A percentile compares a stretch with the other conserved stretches of the same genome.
phyloP scores from a whole-genome alignment of 1,140 invertebrate genomes.

The Eumeta japonica region DNA sequence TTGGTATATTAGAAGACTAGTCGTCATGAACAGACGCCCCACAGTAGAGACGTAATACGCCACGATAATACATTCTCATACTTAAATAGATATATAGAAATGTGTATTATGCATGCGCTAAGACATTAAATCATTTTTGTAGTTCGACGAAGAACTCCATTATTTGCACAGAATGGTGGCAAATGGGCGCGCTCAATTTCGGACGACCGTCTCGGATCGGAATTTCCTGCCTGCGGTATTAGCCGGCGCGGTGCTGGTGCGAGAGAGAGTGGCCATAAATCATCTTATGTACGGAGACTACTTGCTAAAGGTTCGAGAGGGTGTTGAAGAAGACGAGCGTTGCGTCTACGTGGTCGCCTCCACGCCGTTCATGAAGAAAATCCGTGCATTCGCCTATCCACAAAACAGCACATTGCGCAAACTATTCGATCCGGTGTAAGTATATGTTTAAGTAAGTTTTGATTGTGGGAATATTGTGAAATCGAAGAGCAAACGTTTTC shows the following conservation, averaged over 20 bases:
- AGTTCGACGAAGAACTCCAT: slow-evolving; percentile 40
- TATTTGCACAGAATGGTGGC: slow-evolving; percentile 40
- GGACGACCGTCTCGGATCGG: slow-evolving; percentile 22
- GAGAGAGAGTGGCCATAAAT: slow-evolving; percentile 65
- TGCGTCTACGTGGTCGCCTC: slow-evolving; percentile 74
- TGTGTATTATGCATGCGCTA: too few relatives aligned
- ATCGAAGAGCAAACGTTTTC: slow-evolving; percentile 1
- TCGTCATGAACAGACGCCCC: too few relatives aligned
- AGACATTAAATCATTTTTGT: slow-evolving; percentile 10
- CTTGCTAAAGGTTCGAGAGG: slow-evolving; percentile 59
- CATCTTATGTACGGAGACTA: slow-evolving; percentile 70
- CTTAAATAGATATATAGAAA: too few relatives aligned
- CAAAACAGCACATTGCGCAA: slow-evolving; percentile 58
- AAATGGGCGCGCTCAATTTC: slow-evolving; percentile 36
- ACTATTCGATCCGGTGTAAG: slow-evolving; percentile 70
- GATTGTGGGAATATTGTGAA: background rate
- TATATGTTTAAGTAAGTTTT: slow-evolving; percentile 14
- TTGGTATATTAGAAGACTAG: too few relatives aligned
- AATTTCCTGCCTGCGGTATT: slow-evolving; percentile 50
- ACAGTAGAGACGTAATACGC: too few relatives aligned
- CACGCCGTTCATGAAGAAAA: slow-evolving; percentile 61
- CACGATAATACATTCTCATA: too few relatives aligned
- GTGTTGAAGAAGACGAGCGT: slow-evolving; percentile 60
- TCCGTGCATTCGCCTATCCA: slow-evolving; percentile 70
- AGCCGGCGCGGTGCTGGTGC: slow-evolving; percentile 63